Evolutionary conservation across 2,797 vertebrate species (phyloP).

Genomic region (Acestrorhynchus altus): DNA sequence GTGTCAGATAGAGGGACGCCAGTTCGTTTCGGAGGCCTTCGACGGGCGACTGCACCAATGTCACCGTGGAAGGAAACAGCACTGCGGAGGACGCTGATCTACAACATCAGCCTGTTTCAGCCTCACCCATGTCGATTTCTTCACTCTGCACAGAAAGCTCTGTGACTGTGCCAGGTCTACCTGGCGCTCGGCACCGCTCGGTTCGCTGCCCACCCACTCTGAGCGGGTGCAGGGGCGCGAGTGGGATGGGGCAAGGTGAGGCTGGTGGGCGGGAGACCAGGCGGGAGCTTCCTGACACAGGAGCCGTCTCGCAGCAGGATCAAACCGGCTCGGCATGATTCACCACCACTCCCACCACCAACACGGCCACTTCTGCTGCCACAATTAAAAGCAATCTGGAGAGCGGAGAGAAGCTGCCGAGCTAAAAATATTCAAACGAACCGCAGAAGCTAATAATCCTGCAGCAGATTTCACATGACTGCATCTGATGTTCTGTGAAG

Average conservation of each 20-base stretch:
- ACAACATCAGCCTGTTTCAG: constrained; percentile 22
- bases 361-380: constrained; percentile 71
- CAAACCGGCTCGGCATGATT: constrained; percentile 78
- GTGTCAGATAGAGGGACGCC: not conserved
- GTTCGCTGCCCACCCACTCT: constrained; percentile 75
- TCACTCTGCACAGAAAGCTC: constrained; percentile 13
- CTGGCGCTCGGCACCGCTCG: constrained; percentile 52
- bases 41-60: too few species aligned
- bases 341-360: constrained; percentile 78
- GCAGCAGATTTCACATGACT: constrained; percentile 45
- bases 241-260: constrained; percentile 80
- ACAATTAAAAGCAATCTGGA: constrained; percentile 69
- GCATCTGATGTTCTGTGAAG: constrained; percentile 30
- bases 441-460: constrained; percentile 37
- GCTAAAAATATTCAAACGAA: constrained; percentile 61
- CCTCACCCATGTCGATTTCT: constrained; percentile 21
- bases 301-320: constrained; percentile 79
- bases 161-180: constrained; percentile 41
- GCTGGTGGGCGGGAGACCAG: constrained; percentile 79
- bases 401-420: constrained; percentile 37
- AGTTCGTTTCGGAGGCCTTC: not conserved
- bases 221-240: constrained; percentile 64
- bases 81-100: not conserved
- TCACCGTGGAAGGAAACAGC: not conserved
- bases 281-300: constrained; percentile 81